These are phyloP conservation scores for Macrosiphum euphorbiae DNA, from an alignment of 2,888 invertebrate species.

Conservation along the genomic window DNA sequence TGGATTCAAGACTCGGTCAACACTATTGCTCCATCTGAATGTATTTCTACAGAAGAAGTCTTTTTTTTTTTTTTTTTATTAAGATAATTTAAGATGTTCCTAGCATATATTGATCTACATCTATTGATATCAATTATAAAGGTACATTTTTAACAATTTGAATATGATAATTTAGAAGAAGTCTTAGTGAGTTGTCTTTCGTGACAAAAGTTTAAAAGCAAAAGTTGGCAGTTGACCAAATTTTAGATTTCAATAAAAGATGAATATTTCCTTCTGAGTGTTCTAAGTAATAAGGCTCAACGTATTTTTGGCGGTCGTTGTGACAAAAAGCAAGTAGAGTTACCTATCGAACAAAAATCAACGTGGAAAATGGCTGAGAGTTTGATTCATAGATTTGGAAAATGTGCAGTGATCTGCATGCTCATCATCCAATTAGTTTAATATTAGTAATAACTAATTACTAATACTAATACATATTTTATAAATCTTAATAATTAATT, in stretches of 20 bases:
- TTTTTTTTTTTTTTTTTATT: too few species aligned
- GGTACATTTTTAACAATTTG: too few species aligned
- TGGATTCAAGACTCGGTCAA: neutral
- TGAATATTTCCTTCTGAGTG: neutral
- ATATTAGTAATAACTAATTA: neutral
- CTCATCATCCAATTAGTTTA: neutral
- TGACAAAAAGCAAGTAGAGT: neutral
- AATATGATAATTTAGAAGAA: too few species aligned
- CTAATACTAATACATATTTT: neutral
- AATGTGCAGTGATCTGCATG: neutral
- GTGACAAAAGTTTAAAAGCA: neutral
- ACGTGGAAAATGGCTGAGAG: neutral
- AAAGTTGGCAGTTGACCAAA: neutral
- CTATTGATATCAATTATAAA: too few species aligned
- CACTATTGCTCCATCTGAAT: too few species aligned
- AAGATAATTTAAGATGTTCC: too few species aligned
- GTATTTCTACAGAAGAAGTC: too few species aligned
- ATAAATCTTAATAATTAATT: constrained; percentile 9
- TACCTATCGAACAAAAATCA: neutral
- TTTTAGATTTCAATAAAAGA: neutral
- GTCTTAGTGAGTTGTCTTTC: neutral
- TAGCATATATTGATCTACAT: too few species aligned
- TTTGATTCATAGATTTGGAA: neutral
- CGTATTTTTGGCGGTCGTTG: neutral
- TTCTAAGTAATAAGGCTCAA: neutral